Evolutionary conservation across 2,113 vertebrate genomes (phyloP), one percentile per base, ranked within the genome.

Genomic region (Girardinichthys multiradiatus): DNA sequence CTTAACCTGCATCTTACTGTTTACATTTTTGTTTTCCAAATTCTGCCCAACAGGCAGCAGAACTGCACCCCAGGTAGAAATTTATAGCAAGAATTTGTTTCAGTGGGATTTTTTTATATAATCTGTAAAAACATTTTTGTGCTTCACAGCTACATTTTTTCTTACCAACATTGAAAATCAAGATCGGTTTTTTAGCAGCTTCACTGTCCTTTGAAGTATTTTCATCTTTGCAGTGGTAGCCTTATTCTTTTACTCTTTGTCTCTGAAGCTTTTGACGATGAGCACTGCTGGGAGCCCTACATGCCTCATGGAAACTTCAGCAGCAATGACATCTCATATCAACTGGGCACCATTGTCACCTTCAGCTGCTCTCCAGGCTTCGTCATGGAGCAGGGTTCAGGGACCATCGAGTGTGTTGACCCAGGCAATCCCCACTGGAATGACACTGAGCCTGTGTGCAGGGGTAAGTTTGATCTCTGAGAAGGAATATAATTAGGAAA

Each of bases 221-320:
- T 60, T 30, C 2, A 60, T 30, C 27, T 30, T 19, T 17, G 19
- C 27, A 48, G 28, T 6, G 12, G 9, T 68, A 4, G 21, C 17
- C 54, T 35, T 35, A 2, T 14, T 39, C 8, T 48, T 5, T 61
- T 26, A 19, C 60, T 59, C 15, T 19, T 21, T 69, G 0, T 29
- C 0, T 42, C 15, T 10, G 37, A 39, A 97, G 96, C 96, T 12
- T 98, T 97, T 35, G 95, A 97, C 29, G 95, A 95, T 1, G 96
- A 97, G 30, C 96, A 96, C 72, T 98, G 96, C 91, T 98, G 97
- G 13, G 96, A 97, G 79, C 96, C 96, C 0, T 98, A 95, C 89
- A 90, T 97, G 89, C 95, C 95, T 19, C 96, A 98, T 28, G 96
- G 96, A 39, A 98, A 98, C 14, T 96, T 96, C 91, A 98, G 94